These are phyloP conservation scores for Bovichtus diacanthus DNA, from an alignment of 2,797 vertebrate genomes.

Conservation along the genomic window DNA sequence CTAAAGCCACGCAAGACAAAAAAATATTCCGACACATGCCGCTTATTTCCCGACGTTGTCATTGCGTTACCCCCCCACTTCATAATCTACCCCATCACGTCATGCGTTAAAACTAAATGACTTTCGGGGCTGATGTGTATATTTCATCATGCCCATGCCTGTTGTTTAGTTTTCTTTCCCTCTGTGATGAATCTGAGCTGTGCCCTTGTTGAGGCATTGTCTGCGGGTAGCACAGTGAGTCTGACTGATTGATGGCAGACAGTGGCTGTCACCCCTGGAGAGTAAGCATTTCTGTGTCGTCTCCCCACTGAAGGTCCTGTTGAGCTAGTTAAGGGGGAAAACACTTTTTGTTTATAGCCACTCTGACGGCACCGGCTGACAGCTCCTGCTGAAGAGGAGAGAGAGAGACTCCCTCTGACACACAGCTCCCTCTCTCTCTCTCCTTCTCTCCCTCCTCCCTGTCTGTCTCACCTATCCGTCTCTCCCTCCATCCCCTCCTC, in stretches of 20 bases:
- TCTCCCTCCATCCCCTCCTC: conserved; percentile 10
- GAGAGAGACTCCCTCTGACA: conserved; percentile 71
- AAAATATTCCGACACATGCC: conserved; percentile 6
- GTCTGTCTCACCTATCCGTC: conserved; percentile 43
- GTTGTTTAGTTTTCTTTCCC: conserved; percentile 62
- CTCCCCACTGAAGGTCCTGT: conserved; percentile 82
- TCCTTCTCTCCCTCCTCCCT: conserved; percentile 14
- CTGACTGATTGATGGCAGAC: conserved; percentile 84
- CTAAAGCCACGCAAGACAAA: conserved; percentile 18
- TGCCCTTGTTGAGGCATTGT: conserved; percentile 81
- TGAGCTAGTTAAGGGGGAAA: conserved; percentile 87
- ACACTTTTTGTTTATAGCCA: conserved; percentile 84
- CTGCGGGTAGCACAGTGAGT: conserved; percentile 71
- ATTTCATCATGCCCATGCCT: conserved; percentile 80
- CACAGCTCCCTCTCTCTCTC: conserved; percentile 19
- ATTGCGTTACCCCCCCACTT: conserved; percentile 2
- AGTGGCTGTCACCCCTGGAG: conserved; percentile 82
- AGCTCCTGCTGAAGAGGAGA: conserved; percentile 79
- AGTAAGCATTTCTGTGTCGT: conserved; percentile 82
- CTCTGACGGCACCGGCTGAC: conserved; percentile 77
- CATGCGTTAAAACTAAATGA: conserved; percentile 62
- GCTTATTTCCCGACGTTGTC: conserved; percentile 29
- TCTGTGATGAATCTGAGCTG: conserved; percentile 82
- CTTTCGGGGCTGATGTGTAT: conserved; percentile 72
- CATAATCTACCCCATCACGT: conserved; percentile 45